Conservation (phyloP, 2,888 invertebrate species). For the Gastracanthus pulcherrimus region DNA sequence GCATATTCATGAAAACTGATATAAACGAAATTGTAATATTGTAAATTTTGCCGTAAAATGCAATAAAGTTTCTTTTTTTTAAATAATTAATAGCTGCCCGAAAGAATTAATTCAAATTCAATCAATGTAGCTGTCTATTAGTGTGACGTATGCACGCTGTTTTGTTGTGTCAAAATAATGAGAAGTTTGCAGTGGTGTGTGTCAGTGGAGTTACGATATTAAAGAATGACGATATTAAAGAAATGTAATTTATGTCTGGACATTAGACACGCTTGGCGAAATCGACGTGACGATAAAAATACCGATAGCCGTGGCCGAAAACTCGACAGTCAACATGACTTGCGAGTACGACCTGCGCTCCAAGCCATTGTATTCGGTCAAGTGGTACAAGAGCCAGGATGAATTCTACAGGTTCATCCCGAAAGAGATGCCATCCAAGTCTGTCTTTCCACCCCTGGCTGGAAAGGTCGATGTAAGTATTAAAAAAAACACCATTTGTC, state of each 20-base stretch:
- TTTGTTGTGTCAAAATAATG: no score
- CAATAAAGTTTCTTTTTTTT: not conserved
- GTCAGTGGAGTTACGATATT: no score
- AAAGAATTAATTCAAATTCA: no score
- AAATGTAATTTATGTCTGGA: constrained; percentile 28
- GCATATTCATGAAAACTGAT: no score
- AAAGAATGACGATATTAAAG: no score
- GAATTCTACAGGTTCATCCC: constrained; percentile 91
- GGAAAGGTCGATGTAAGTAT: constrained; percentile 87
- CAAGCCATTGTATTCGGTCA: constrained; percentile 87
- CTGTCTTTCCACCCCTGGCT: constrained; percentile 85
- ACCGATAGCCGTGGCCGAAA: constrained; percentile 85
- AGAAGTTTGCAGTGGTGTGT: no score
- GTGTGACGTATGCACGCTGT: no score
- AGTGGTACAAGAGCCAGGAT: constrained; percentile 88
- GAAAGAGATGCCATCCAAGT: constrained; percentile 87
- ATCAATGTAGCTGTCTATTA: no score
- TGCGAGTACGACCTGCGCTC: constrained; percentile 88
- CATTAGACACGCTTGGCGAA: constrained; percentile 76
- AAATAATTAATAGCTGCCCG: no score
- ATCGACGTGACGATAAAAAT: constrained; percentile 86
- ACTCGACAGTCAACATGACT: constrained; percentile 86
- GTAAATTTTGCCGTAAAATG: no score
- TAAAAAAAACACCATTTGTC: not conserved
- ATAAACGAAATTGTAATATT: no score